Evolutionary conservation across 2,113 vertebrate genomes (phyloP).

Genomic region (Machaerirhynchus nigripectus): DNA sequence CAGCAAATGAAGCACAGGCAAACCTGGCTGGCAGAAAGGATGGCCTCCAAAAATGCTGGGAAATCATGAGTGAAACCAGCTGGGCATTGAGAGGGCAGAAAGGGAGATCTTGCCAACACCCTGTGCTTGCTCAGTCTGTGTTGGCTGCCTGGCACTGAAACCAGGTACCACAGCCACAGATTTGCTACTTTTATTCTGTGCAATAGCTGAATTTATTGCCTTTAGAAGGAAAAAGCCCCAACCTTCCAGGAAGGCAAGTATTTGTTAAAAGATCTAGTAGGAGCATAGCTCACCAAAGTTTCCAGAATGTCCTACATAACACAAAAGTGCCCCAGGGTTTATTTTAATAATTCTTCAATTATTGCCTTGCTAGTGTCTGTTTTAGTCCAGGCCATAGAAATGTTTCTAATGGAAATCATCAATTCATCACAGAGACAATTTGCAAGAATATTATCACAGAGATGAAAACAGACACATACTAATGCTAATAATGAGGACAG

Average conservation of each 20-base stretch:
- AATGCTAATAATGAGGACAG: background rate
- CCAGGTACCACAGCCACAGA: background rate
- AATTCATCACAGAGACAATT: slow-evolving; percentile 25
- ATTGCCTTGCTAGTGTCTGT: slow-evolving; percentile 5
- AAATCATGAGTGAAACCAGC: background rate
- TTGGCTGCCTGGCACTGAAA: background rate
- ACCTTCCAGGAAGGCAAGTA: background rate
- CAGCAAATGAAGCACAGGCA: background rate
- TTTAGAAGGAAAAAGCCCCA: background rate
- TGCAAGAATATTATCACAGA: slow-evolving; percentile 33
- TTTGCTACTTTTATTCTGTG: background rate
- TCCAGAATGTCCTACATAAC: background rate
- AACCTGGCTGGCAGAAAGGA: background rate
- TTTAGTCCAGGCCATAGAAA: slow-evolving; percentile 26
- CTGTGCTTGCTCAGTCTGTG: background rate
- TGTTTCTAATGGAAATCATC: slow-evolving; percentile 51
- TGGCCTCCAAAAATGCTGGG: background rate
- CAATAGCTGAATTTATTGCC: background rate
- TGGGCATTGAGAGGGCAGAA: background rate
- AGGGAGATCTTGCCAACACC: background rate
- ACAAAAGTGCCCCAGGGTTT: background rate
- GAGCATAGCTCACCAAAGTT: background rate
- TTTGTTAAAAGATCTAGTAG: background rate
- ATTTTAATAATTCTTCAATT: slow-evolving; percentile 42
- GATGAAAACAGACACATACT: slow-evolving; percentile 43